phyloP scores from a whole-genome alignment of 2,888 invertebrate genomes.

The Aphrophora alni region DNA sequence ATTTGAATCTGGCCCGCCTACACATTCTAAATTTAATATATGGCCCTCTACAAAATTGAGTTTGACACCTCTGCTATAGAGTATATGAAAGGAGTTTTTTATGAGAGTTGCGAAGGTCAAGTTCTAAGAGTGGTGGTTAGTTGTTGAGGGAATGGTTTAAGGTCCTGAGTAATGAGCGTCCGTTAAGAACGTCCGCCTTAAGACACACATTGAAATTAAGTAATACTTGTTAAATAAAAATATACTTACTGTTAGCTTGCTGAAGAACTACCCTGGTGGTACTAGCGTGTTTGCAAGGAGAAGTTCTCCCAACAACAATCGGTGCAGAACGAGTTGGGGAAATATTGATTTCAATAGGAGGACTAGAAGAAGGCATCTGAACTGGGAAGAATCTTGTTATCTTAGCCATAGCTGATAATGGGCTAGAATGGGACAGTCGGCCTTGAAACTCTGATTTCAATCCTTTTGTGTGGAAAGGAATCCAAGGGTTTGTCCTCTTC shows the following conservation, averaged over 20 bases:
- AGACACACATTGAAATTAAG: too few relatives aligned
- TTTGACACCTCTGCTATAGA: too few relatives aligned
- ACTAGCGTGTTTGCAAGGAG: conserved; percentile 44
- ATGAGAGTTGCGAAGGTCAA: too few relatives aligned
- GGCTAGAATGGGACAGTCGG: conserved; percentile 52
- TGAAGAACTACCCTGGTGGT: conserved; percentile 43
- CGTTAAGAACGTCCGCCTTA: too few relatives aligned
- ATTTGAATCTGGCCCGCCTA: too few relatives aligned
- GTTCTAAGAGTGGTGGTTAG: too few relatives aligned
- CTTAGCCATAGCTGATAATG: conserved; percentile 43
- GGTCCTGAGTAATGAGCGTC: too few relatives aligned
- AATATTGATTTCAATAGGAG: not conserved
- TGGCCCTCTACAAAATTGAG: too few relatives aligned
- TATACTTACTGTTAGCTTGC: conserved; percentile 43
- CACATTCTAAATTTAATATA: too few relatives aligned
- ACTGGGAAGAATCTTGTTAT: conserved; percentile 48
- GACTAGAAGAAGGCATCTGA: conserved; percentile 35
- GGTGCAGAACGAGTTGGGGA: not conserved
- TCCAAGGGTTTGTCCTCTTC: not conserved
- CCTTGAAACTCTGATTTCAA: conserved; percentile 51
- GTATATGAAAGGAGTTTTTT: too few relatives aligned
- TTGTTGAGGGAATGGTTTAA: too few relatives aligned
- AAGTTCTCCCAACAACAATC: conserved; percentile 33
- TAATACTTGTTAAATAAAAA: too few relatives aligned
- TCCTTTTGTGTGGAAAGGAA: conserved; percentile 38